These are phyloP conservation scores for Tringa solitaria DNA, from an alignment of 2,113 vertebrate species.

Conservation along the genomic window DNA sequence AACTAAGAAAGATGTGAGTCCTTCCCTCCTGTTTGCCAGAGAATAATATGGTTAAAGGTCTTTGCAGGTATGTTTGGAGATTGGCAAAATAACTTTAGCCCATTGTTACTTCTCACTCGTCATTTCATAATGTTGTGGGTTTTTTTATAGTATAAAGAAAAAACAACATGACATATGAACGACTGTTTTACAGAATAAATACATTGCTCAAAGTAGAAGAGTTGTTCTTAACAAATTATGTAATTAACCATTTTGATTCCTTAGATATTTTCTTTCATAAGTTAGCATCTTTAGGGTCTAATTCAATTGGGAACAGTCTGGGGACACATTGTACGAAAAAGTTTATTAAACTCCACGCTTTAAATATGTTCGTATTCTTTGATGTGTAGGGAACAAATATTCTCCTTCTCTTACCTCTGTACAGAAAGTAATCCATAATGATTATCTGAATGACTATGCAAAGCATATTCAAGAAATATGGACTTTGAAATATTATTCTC, in stretches of 20 bases:
- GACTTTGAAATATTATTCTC: not conserved
- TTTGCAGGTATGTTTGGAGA: not conserved
- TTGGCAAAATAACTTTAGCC: not conserved
- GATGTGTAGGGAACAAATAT: not conserved
- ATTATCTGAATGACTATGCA: not conserved
- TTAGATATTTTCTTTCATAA: not conserved
- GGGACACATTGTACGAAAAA: not conserved
- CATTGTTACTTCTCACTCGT: not conserved
- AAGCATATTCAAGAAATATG: not conserved
- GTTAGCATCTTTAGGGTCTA: not conserved
- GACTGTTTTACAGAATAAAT: not conserved
- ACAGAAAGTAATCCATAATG: not conserved
- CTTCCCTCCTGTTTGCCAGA: not conserved
- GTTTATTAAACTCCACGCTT: not conserved
- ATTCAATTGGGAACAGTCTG: not conserved
- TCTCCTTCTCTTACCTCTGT: not conserved
- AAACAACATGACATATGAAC: rapidly evolving
- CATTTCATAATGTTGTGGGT: not conserved
- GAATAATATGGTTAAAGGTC: not conserved
- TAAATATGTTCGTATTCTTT: not conserved
- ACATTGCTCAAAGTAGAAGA: not conserved
- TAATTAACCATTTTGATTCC: not conserved
- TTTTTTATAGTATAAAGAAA: not conserved
- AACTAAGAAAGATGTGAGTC: not conserved
- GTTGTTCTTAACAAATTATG: not conserved